Percentiles rank a stretch among this genome's conserved stretches.
Evolutionary conservation across 2,797 vertebrate genomes (phyloP).

Genomic region (Eremophila alpestris): DNA sequence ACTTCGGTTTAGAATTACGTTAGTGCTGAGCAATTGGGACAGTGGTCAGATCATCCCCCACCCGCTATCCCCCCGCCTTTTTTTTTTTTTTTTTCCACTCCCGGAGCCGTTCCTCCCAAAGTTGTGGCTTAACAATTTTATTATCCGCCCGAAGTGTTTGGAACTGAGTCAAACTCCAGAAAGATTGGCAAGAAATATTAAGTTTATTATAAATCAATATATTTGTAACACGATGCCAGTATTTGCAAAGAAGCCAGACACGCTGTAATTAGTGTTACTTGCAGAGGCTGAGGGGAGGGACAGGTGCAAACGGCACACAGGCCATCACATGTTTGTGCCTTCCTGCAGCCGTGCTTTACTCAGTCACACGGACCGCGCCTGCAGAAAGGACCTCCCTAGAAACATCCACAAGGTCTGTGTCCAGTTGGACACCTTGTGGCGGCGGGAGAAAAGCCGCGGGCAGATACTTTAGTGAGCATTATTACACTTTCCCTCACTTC

Average conservation of each 20-base stretch:
- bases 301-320: neutral
- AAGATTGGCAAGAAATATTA: neutral
- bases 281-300: too few species aligned
- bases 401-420: fast-evolving
- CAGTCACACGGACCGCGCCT: neutral
- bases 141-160: neutral
- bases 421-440: neutral
- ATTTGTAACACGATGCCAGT: neutral
- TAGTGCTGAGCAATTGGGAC: fast-evolving
- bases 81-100: neutral
- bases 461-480: fast-evolving
- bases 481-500: fast-evolving
- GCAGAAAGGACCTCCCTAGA: neutral
- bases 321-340: fast-evolving
- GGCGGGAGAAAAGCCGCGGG: neutral
- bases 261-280: fast-evolving
- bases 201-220: neutral
- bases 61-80: too few species aligned
- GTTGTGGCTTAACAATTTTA: neutral
- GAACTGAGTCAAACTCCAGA: neutral
- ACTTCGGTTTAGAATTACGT: fast-evolving
- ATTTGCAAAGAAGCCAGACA: neutral
- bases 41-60: fast-evolving
- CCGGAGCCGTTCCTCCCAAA: neutral
- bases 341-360: neutral